Conservation (phyloP, 2,888 invertebrate species). For the Rotaria magnacalcarata region DNA sequence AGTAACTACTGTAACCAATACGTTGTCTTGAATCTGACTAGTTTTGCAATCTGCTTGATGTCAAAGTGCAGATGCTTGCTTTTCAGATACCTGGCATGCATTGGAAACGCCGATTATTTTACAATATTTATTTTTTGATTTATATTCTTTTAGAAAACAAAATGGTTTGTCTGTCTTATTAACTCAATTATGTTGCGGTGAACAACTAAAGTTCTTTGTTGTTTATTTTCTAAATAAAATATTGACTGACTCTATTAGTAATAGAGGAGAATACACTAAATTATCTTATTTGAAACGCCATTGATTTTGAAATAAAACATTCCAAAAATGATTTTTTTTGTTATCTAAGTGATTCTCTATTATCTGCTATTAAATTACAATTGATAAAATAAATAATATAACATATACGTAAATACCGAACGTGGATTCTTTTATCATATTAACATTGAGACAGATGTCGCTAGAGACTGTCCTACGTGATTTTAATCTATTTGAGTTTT, state of each 20-base stretch:
- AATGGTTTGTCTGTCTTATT: too few species aligned
- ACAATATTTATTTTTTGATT: not conserved
- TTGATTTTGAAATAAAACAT: not conserved
- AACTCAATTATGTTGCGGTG: not conserved
- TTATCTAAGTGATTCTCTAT: not conserved
- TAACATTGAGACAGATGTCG: not conserved
- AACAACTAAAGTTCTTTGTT: not conserved
- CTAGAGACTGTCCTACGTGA: not conserved
- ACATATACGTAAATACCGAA: too few species aligned
- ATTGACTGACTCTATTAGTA: not conserved
- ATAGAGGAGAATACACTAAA: not conserved
- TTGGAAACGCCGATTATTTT: not conserved
- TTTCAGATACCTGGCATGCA: not conserved
- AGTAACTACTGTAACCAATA: not conserved
- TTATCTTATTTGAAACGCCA: not conserved
- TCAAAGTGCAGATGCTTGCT: not conserved
- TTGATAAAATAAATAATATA: too few species aligned
- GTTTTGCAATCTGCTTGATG: conserved; percentile 18
- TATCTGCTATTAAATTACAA: too few species aligned
- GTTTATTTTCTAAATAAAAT: not conserved
- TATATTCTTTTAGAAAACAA: not conserved
- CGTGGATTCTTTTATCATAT: too few species aligned
- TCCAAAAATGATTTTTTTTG: not conserved
- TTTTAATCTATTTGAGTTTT: not conserved
- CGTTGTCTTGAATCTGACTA: not conserved